Evolutionary conservation across 2,888 invertebrate species (phyloP).

Genomic region (Lochmaea capreae): DNA sequence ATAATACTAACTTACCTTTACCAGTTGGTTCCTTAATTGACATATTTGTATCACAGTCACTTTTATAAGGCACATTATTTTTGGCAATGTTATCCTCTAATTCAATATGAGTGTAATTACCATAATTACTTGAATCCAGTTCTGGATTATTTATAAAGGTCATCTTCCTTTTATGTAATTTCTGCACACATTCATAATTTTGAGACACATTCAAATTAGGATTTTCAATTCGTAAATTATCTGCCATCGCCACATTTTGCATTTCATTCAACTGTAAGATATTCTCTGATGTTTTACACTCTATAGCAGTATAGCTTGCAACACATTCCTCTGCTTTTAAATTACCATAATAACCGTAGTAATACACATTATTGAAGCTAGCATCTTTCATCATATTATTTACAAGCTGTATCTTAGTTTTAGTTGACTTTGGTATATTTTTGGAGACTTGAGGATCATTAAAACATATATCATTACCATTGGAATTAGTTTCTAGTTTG

Average conservation of each 20-base stretch:
- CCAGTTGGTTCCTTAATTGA: neutral
- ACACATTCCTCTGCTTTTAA: neutral
- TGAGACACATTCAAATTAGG: too few relatives aligned
- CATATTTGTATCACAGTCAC: neutral
- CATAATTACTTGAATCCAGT: neutral
- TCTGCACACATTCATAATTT: too few relatives aligned
- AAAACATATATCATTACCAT: too few relatives aligned
- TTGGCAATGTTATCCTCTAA: neutral
- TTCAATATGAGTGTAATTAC: neutral
- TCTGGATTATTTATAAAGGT: neutral
- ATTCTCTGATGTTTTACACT: neutral
- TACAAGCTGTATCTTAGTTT: too few relatives aligned
- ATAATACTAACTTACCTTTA: neutral
- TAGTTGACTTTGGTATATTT: too few relatives aligned
- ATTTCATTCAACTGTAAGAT: neutral
- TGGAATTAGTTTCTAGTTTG: too few relatives aligned
- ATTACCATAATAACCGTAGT: neutral
- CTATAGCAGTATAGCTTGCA: neutral
- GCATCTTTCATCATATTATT: too few relatives aligned
- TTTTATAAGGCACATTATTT: conserved; percentile 4
- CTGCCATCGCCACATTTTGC: neutral
- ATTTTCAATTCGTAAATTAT: too few relatives aligned
- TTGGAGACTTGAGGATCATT: too few relatives aligned
- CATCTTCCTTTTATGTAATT: neutral
- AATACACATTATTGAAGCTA: too few relatives aligned